Conservation (phyloP, 2,888 invertebrate genomes). For the Tipula confusa region DNA sequence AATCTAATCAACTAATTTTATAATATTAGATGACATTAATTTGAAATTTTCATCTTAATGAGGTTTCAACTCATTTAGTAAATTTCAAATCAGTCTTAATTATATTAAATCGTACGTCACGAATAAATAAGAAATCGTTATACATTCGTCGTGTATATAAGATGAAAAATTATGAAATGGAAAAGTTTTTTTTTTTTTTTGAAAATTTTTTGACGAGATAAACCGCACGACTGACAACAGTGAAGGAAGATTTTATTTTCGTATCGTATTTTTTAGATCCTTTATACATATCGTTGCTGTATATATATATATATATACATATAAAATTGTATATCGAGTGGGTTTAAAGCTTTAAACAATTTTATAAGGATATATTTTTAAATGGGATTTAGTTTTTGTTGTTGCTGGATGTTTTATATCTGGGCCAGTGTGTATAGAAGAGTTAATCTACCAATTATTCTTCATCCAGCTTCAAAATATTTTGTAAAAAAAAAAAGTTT, state of each 20-base stretch:
- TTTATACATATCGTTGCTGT: neutral
- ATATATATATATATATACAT: neutral
- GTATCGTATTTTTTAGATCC: neutral
- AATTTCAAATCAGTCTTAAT: conserved; percentile 20
- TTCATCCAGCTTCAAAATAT: neutral
- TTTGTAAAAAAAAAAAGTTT: no score
- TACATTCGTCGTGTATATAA: neutral
- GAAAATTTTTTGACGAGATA: neutral
- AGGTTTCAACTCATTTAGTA: neutral
- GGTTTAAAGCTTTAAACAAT: neutral
- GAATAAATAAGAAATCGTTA: neutral
- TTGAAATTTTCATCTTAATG: conserved; percentile 25
- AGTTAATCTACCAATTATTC: neutral
- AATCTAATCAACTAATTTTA: neutral
- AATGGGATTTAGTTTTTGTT: neutral
- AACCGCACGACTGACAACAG: neutral
- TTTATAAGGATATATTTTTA: neutral
- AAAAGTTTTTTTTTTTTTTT: neutral
- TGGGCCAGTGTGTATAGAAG: neutral
- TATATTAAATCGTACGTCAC: conserved; percentile 3
- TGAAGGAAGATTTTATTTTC: neutral
- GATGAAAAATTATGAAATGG: neutral
- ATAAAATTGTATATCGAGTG: neutral
- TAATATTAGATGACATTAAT: conserved; percentile 16
- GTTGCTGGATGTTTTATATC: neutral